Percentiles rank a stretch among this genome's conserved stretches.
Evolutionary conservation across 1,140 invertebrate species (phyloP).

Genomic region (Drosophila nikananu): DNA sequence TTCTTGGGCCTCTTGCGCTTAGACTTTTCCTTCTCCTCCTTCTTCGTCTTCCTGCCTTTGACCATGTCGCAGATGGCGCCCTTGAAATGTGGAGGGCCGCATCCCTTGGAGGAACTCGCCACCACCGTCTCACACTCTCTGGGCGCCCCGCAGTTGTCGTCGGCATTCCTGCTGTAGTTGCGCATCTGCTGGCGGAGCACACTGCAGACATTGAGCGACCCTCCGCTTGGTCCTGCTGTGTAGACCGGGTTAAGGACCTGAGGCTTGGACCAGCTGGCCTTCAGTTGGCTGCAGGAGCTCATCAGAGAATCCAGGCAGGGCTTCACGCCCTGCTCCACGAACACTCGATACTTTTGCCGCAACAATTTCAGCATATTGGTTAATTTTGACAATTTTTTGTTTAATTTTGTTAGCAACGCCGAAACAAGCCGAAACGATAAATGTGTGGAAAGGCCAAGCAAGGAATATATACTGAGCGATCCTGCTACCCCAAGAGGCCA

Average conservation of each 20-base stretch:
- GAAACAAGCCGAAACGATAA: conserved; percentile 8
- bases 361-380: conserved; percentile 21
- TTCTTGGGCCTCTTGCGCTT: not conserved
- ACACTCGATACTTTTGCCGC: conserved; percentile 9
- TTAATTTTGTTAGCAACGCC: conserved; percentile 10
- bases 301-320: conserved; percentile 18
- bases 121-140: not conserved
- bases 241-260: not conserved
- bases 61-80: conserved; percentile 23
- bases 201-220: not conserved
- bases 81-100: conserved; percentile 19
- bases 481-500: too few species aligned
- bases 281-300: not conserved
- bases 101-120: not conserved
- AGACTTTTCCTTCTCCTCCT: not conserved
- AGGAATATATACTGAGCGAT: conserved; percentile 13
- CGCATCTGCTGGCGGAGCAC: conserved; percentile 28
- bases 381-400: not conserved
- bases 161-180: conserved; percentile 17
- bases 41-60: conserved; percentile 13
- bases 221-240: not conserved
- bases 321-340: conserved; percentile 2
- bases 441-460: conserved; percentile 18
- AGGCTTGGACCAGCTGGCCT: not conserved
- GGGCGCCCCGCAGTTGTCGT: conserved; percentile 17